These are phyloP conservation scores for Globia sparganii DNA, from an alignment of 2,888 invertebrate species.

Conservation along the genomic window DNA sequence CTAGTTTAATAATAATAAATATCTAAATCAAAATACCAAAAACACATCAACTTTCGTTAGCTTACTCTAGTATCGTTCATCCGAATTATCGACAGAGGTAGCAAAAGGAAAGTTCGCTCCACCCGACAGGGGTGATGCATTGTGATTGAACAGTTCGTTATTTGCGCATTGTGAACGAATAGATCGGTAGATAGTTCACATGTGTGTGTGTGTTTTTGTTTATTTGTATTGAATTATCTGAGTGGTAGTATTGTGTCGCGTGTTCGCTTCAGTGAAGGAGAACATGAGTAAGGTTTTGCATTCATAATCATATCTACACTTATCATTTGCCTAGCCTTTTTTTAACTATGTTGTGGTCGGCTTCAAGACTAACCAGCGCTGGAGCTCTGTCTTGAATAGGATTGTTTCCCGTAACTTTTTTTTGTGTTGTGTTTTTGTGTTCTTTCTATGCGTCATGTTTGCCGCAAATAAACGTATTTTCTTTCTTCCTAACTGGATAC, in stretches of 20 bases:
- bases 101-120: slow-evolving; percentile 30
- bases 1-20: neutral
- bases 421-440: too few relatives aligned
- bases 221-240: slow-evolving; percentile 24
- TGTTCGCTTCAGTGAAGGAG: neutral
- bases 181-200: slow-evolving; percentile 7
- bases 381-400: too few relatives aligned
- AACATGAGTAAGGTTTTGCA: neutral
- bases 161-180: slow-evolving; percentile 10
- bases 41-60: neutral
- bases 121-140: slow-evolving; percentile 51
- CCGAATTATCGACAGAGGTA: slow-evolving; percentile 40
- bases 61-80: slow-evolving; percentile 2
- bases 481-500: too few relatives aligned
- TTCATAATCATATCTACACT: neutral
- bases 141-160: slow-evolving; percentile 53
- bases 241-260: neutral
- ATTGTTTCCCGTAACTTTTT: too few relatives aligned
- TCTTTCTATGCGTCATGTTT: too few relatives aligned
- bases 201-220: neutral
- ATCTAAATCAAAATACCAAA: neutral
- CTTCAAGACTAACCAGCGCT: neutral
- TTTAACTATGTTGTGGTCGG: neutral
- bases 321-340: neutral
- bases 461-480: too few relatives aligned